phyloP scores from a whole-genome alignment of 2,888 invertebrate species.

The Cryptophagus acutangulus region DNA sequence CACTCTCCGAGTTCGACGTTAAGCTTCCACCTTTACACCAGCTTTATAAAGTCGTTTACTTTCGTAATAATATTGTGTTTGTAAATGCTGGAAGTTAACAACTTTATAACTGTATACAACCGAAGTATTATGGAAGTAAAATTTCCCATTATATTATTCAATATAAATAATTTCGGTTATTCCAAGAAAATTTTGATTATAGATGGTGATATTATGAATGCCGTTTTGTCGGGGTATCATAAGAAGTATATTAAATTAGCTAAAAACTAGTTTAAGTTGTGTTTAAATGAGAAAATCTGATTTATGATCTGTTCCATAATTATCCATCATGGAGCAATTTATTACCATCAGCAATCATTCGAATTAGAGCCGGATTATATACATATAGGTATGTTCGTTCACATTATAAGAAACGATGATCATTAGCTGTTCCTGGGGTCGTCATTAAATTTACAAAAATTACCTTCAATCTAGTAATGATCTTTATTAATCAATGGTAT shows the following conservation, averaged over 20 bases:
- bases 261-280: not conserved
- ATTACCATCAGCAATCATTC: conserved; percentile 17
- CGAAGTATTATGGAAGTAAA: no score
- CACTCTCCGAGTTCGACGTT: conserved; percentile 22
- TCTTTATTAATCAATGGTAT: conserved; percentile 40
- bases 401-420: conserved; percentile 22
- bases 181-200: no score
- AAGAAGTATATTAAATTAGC: not conserved
- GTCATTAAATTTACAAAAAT: conserved; percentile 12
- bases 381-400: no score
- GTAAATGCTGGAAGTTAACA: conserved; percentile 33
- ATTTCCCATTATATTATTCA: no score
- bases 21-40: conserved; percentile 39
- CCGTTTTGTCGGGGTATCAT: not conserved
- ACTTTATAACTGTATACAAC: no score
- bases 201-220: not conserved
- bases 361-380: conserved; percentile 19
- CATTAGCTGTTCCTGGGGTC: conserved; percentile 20
- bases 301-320: conserved; percentile 3
- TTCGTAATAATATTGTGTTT: conserved; percentile 37
- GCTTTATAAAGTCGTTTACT: conserved; percentile 35
- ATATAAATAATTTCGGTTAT: no score
- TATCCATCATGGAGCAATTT: conserved; percentile 14
- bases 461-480: conserved; percentile 24
- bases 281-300: conserved; percentile 1